A percentile compares a stretch with the other conserved stretches of the same genome.
Evolutionary conservation across 2,113 vertebrate species (phyloP).

Genomic region (Craseonycteris thonglongyai): DNA sequence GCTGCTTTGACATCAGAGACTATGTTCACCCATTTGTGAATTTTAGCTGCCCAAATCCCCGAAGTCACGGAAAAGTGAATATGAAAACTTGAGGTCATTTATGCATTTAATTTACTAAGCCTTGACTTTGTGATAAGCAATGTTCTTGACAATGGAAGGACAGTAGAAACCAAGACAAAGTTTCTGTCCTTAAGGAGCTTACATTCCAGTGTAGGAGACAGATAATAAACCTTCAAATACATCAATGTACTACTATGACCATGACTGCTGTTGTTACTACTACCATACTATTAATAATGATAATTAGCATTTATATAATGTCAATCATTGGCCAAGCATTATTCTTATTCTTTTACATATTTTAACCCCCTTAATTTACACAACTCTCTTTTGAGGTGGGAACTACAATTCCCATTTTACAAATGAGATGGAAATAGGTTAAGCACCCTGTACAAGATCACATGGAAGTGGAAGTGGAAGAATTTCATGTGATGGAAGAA

Average conservation of each 20-base stretch:
- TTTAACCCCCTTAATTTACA: neutral
- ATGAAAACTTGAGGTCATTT: neutral
- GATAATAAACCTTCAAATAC: neutral
- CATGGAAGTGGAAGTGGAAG: neutral
- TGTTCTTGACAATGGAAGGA: neutral
- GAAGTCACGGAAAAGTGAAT: neutral
- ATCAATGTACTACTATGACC: neutral
- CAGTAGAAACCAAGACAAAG: neutral
- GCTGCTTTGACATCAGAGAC: neutral
- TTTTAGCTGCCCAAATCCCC: neutral
- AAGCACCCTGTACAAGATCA: neutral
- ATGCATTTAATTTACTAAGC: neutral
- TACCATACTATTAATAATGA: neutral
- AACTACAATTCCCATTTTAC: neutral
- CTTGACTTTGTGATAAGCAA: neutral
- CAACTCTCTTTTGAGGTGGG: neutral
- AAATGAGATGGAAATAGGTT: neutral
- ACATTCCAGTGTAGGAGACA: neutral
- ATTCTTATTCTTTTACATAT: neutral
- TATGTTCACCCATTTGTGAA: neutral
- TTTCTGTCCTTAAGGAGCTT: neutral
- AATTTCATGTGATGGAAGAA: too few species aligned
- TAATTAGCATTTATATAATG: neutral
- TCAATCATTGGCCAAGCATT: neutral
- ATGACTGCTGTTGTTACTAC: accelerated